Evolutionary conservation across 2,797 vertebrate genomes (phyloP).

Genomic region (Melanotaenia trifasciata): DNA sequence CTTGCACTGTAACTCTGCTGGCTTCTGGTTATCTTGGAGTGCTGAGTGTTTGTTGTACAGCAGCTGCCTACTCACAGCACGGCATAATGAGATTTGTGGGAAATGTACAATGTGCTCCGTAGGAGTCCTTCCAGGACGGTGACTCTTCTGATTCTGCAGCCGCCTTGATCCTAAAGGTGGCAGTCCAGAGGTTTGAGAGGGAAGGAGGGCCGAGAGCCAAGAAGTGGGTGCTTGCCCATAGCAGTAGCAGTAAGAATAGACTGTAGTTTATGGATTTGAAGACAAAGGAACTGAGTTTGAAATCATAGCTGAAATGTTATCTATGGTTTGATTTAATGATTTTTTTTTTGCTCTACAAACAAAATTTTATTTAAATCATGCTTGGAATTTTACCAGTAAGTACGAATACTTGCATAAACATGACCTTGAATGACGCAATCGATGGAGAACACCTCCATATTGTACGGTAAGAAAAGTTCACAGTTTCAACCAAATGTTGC

Average conservation of each 20-base stretch:
- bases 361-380: not conserved
- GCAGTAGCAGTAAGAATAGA: not conserved
- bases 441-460: not conserved
- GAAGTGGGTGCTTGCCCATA: not conserved
- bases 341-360: no score
- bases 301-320: not conserved
- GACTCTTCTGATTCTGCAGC: conserved; percentile 16
- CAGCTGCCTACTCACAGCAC: conserved; percentile 50
- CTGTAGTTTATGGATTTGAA: not conserved
- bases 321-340: not conserved
- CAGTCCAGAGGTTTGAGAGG: conserved; percentile 15
- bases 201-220: not conserved
- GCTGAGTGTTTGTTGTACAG: conserved; percentile 52
- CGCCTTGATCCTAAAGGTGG: conserved; percentile 22
- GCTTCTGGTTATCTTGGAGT: conserved; percentile 62
- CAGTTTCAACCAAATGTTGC: conserved; percentile 1
- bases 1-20: conserved; percentile 49
- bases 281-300: not conserved
- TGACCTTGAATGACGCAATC: not conserved
- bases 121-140: conserved; percentile 38
- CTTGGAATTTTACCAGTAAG: not conserved
- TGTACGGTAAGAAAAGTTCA: not conserved
- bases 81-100: conserved; percentile 63
- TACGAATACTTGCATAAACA: not conserved
- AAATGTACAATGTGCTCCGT: conserved; percentile 36